Evolutionary conservation across 2,113 vertebrate genomes (phyloP).

Genomic region (Scytalopus superciliaris): DNA sequence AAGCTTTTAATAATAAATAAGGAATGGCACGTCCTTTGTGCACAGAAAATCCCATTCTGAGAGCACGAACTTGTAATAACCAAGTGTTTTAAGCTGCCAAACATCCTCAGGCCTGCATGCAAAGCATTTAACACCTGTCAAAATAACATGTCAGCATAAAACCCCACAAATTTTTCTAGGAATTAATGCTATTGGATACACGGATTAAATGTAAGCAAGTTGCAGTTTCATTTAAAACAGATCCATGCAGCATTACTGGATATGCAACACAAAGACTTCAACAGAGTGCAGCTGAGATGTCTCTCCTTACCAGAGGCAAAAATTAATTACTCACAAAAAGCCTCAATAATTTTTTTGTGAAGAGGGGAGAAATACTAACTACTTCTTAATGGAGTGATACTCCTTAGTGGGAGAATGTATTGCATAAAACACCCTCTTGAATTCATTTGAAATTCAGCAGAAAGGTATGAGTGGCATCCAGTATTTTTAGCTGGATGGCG

Average conservation of each 20-base stretch:
- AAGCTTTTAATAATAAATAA: not conserved
- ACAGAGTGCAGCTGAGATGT: not conserved
- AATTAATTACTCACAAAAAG: not conserved
- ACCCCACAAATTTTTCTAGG: not conserved
- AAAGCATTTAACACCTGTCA: constrained; percentile 39
- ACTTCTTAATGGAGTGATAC: not conserved
- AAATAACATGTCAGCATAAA: constrained; percentile 9
- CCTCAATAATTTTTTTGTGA: not conserved
- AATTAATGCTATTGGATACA: constrained; percentile 3
- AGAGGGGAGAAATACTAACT: not conserved
- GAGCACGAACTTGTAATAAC: not conserved
- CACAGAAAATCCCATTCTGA: not conserved
- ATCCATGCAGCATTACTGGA: not conserved
- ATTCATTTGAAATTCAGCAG: constrained; percentile 16
- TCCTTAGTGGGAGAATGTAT: not conserved
- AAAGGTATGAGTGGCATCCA: constrained; percentile 42
- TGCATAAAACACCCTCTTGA: not conserved
- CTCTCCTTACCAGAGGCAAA: not conserved
- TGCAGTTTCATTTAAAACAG: not conserved
- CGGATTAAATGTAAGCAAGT: not conserved
- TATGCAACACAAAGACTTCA: not conserved
- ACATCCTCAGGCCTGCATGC: not conserved
- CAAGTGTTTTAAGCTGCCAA: constrained; percentile 7
- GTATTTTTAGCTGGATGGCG: constrained; percentile 45
- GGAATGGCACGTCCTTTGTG: not conserved